These are phyloP conservation scores for Tyria jacobaeae DNA, from an alignment of 2,888 invertebrate genomes.

Conservation along the genomic window DNA sequence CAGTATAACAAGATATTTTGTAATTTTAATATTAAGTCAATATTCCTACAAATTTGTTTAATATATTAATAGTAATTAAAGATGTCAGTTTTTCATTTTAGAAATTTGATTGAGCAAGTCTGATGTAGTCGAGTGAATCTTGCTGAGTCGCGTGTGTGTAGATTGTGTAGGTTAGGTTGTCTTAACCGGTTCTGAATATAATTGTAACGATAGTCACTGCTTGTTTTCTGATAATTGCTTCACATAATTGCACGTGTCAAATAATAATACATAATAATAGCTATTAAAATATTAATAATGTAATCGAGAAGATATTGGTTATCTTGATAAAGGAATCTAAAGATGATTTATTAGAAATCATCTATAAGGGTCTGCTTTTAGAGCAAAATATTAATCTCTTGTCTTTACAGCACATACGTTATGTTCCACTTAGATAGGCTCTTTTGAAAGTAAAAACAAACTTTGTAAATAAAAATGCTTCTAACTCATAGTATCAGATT, in stretches of 20 bases:
- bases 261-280: slow-evolving; percentile 8
- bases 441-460: no score
- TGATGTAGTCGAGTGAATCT: background rate
- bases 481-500: no score
- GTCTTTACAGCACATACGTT: no score
- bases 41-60: no score
- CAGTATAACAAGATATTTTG: background rate
- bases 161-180: background rate
- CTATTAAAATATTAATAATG: slow-evolving; percentile 5
- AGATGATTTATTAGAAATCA: background rate
- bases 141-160: no score
- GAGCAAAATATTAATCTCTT: no score
- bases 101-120: background rate
- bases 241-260: slow-evolving; percentile 13
- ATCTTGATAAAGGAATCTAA: background rate
- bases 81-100: background rate
- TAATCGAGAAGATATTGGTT: slow-evolving; percentile 3
- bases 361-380: background rate
- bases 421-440: no score
- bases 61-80: background rate
- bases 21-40: background rate
- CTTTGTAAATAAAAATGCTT: no score
- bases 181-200: slow-evolving; percentile 29
- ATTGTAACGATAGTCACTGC: slow-evolving; percentile 33
- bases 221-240: slow-evolving; percentile 23